These are phyloP conservation scores for Corapipo altera DNA, from an alignment of 2,113 vertebrate genomes.

Conservation along the genomic window DNA sequence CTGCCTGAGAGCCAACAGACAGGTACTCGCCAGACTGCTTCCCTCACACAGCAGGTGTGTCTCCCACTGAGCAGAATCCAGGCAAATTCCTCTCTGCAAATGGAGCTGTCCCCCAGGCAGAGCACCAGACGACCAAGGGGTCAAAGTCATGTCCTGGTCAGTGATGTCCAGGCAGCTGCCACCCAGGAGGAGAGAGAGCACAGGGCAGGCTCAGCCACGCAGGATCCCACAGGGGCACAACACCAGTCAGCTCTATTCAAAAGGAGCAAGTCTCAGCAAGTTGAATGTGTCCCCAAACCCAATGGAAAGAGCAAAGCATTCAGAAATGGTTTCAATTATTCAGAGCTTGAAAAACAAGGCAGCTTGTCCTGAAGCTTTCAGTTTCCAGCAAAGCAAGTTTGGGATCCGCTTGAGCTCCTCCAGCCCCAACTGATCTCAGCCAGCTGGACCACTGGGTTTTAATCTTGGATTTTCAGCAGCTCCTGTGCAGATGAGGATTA, in stretches of 20 bases:
- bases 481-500: neutral
- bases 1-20: neutral
- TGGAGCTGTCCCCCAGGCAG: neutral
- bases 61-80: neutral
- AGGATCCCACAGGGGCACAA: neutral
- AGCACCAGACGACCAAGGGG: neutral
- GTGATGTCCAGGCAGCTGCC: neutral
- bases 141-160: neutral
- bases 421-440: neutral
- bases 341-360: slow-evolving; percentile 29
- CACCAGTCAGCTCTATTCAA: neutral
- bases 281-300: neutral
- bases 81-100: neutral
- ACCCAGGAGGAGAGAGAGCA: neutral
- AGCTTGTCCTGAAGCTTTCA: neutral
- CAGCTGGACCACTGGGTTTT: neutral
- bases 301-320: neutral
- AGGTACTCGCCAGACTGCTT: neutral
- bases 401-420: neutral
- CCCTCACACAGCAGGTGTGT: neutral
- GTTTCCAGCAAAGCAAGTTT: neutral
- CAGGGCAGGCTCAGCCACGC: neutral
- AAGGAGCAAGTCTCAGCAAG: slow-evolving; percentile 39
- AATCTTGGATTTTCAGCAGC: neutral
- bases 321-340: slow-evolving; percentile 55